phyloP scores from a whole-genome alignment of 2,888 invertebrate species.

The Phaonia tiefii region DNA sequence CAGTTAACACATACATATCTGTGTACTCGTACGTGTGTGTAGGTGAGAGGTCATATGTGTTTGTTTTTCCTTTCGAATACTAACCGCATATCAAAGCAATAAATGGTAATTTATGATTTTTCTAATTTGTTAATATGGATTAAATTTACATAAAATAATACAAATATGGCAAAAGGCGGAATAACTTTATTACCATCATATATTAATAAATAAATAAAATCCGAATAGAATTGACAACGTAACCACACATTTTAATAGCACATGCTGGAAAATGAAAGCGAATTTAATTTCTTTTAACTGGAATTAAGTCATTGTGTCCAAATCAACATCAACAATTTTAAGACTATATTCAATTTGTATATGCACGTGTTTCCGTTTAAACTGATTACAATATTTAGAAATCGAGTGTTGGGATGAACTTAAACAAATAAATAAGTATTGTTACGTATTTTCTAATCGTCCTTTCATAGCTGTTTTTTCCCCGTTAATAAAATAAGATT shows the following conservation, averaged over 20 bases:
- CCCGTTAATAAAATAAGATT: no score
- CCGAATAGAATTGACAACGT: background rate
- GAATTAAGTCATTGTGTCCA: no score
- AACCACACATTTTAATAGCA: background rate
- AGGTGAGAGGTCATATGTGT: background rate
- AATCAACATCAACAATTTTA: no score
- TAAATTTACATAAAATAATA: slow-evolving; percentile 37
- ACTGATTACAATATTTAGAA: no score
- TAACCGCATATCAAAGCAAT: slow-evolving; percentile 11
- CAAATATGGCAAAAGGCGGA: background rate
- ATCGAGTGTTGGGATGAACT: no score
- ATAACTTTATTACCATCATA: slow-evolving; percentile 31
- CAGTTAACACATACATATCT: background rate
- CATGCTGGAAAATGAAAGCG: background rate
- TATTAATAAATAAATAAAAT: slow-evolving; percentile 39
- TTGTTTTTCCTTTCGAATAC: background rate
- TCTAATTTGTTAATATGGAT: slow-evolving; percentile 37
- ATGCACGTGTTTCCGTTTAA: no score
- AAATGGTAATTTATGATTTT: slow-evolving; percentile 26
- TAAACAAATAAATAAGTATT: no score
- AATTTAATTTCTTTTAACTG: no score
- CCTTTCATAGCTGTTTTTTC: no score
- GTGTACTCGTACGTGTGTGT: background rate
- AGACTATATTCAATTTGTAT: no score
- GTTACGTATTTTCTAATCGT: no score